A percentile compares a stretch with the other conserved stretches of the same genome.
Conservation (phyloP, 2,888 invertebrate species). For the Apeira syringaria region DNA sequence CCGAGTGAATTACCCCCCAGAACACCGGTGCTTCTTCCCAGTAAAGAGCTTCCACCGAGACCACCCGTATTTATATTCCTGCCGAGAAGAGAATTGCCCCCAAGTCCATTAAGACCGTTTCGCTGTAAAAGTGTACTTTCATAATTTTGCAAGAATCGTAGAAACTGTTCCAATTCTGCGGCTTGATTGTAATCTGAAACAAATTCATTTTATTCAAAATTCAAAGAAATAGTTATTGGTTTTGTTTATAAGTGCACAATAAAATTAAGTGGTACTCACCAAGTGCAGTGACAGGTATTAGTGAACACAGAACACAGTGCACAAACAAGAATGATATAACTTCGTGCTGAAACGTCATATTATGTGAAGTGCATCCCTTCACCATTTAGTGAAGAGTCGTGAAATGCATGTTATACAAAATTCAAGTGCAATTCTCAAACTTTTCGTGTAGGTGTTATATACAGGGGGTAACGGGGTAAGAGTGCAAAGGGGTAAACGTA, state of each 20-base stretch:
- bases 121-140: conserved; percentile 48
- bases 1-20: conserved; percentile 40
- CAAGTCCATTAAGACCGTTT: conserved; percentile 37
- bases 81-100: conserved; percentile 40
- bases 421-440: conserved; percentile 16
- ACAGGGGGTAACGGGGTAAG: conserved; percentile 5
- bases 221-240: neutral
- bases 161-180: conserved; percentile 60
- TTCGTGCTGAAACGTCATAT: conserved; percentile 46
- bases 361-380: conserved; percentile 44
- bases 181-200: conserved; percentile 66
- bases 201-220: conserved; percentile 28
- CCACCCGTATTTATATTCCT: conserved; percentile 34
- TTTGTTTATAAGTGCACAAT: conserved; percentile 31
- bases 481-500: conserved; percentile 9
- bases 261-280: conserved; percentile 48
- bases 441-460: conserved; percentile 12
- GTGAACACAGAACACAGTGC: conserved; percentile 36
- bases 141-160: conserved; percentile 57
- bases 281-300: conserved; percentile 29
- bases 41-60: conserved; percentile 40
- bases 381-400: conserved; percentile 34
- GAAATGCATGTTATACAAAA: conserved; percentile 11
- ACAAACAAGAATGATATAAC: conserved; percentile 39
- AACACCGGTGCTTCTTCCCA: conserved; percentile 41